Evolutionary conservation across 2,113 vertebrate genomes (phyloP).

Genomic region (Cryptomyrus ogoouensis): DNA sequence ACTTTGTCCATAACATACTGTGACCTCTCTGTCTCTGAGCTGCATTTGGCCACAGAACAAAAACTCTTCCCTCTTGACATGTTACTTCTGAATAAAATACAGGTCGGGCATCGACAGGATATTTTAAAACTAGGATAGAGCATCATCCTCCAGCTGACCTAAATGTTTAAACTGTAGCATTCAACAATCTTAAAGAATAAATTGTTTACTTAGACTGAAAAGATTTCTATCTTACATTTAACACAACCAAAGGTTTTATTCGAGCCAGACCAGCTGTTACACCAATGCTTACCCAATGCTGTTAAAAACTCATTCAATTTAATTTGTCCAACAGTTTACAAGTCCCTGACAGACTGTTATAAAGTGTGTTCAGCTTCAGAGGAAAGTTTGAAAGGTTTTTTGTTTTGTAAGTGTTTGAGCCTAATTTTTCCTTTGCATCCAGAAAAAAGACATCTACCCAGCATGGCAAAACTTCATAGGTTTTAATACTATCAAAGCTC

Average conservation of each 20-base stretch:
- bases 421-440: conserved; percentile 39
- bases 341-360: conserved; percentile 47
- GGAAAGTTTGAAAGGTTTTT: conserved; percentile 56
- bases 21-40: neutral
- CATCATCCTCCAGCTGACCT: conserved; percentile 25
- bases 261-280: conserved; percentile 34
- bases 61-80: neutral
- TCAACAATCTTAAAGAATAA: conserved; percentile 10
- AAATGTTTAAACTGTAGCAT: neutral
- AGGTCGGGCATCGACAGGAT: neutral
- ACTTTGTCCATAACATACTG: neutral
- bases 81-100: neutral
- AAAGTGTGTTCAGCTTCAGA: conserved; percentile 42
- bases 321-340: conserved; percentile 45
- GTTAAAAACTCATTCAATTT: conserved; percentile 11
- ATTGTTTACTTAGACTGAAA: conserved; percentile 3
- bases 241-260: conserved; percentile 2
- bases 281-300: neutral
- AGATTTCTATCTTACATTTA: neutral
- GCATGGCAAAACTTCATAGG: conserved; percentile 41
- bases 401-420: conserved; percentile 57
- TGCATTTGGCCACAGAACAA: neutral
- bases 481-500: conserved; percentile 45
- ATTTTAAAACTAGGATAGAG: neutral
- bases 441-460: conserved; percentile 44